Evolutionary conservation across 2,888 invertebrate species (phyloP), one percentile per base, ranked within the genome.

Genomic region (Lypha dubia): DNA sequence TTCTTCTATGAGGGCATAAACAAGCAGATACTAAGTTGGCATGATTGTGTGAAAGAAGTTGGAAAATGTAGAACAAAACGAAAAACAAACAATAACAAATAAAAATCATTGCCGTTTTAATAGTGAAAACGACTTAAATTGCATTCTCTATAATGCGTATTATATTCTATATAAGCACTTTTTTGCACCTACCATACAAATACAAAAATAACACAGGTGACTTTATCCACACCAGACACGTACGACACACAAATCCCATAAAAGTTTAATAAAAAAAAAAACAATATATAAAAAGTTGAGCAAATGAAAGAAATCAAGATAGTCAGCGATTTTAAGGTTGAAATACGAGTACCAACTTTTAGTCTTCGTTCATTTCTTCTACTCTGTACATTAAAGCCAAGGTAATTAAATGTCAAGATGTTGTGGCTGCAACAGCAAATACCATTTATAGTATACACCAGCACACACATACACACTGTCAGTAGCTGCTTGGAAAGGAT

Each of bases 391-490:
- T 70, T 77, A 81, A 58, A 58, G 80, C 82, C 75, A 75, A 86
- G 85, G 79, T 86, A 87, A 87, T 87, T 86, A 85, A 85, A 86
- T 85, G 83, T 86, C 87, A 87, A 83, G 87, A 80, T 84, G 82
- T 82, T 87, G 83, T 83, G 76, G 70, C 79, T 73, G 70, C 68
- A 63, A 70, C n/a, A 38, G 71, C 38, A 65, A 65, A 56, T 65
- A 11, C 38, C 28, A 44, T 49, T 32, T 35, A 32, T 35, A 58
- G 15, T 22, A 9, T 17, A 68, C 44, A n/a, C 35, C 22, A 35
- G 35, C 67, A 63, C 67, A 20, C 11, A 44, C 56, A n/a, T n/a
- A n/a, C n/a, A n/a, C n/a, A n/a, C n/a, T n/a, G n/a, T n/a, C n/a
- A 24, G 20, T 56, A 38, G 35, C 44, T 28, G 56, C 17, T 58